Percentiles rank a stretch among this genome's conserved stretches.
These are phyloP conservation scores for Dicrostonyx torquatus DNA, from an alignment of 2,797 vertebrate species.

Conservation along the genomic window DNA sequence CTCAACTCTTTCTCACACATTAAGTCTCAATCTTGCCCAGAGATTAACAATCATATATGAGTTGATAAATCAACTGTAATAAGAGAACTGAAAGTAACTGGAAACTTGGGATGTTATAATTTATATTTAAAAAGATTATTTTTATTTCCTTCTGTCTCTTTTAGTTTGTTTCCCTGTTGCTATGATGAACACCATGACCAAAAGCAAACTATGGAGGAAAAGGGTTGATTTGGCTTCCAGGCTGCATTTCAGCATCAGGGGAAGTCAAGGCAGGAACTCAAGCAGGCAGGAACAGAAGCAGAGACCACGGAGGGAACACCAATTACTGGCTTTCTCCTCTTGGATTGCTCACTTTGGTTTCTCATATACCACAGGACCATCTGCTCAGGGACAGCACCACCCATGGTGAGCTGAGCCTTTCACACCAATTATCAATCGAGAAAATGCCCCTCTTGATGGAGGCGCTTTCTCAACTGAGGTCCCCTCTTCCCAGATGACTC, in stretches of 20 bases:
- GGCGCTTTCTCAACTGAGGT: too few species aligned
- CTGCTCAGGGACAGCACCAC: not conserved
- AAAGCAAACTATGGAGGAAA: not conserved
- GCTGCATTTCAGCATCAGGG: not conserved
- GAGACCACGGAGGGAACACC: not conserved
- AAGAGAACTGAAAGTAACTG: not conserved
- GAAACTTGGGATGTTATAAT: not conserved
- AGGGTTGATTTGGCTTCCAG: not conserved
- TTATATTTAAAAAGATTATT: conserved; percentile 29
- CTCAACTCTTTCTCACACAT: not conserved
- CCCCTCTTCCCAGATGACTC: not conserved
- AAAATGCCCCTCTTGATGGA: not conserved
- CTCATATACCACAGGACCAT: not conserved
- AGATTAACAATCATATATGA: conserved; percentile 7
- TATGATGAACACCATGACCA: not conserved
- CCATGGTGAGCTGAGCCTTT: not conserved
- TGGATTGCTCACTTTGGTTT: not conserved
- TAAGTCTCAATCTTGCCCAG: not conserved
- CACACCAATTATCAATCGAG: not conserved
- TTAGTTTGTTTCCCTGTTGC: not conserved
- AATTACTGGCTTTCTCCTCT: not conserved
- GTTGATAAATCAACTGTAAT: conserved; percentile 19
- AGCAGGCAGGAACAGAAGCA: not conserved
- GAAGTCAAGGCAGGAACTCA: not conserved
- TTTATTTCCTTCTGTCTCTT: conserved; percentile 14